Evolutionary conservation across 1,140 invertebrate genomes (phyloP).

Genomic region (Babylonia areolata): DNA sequence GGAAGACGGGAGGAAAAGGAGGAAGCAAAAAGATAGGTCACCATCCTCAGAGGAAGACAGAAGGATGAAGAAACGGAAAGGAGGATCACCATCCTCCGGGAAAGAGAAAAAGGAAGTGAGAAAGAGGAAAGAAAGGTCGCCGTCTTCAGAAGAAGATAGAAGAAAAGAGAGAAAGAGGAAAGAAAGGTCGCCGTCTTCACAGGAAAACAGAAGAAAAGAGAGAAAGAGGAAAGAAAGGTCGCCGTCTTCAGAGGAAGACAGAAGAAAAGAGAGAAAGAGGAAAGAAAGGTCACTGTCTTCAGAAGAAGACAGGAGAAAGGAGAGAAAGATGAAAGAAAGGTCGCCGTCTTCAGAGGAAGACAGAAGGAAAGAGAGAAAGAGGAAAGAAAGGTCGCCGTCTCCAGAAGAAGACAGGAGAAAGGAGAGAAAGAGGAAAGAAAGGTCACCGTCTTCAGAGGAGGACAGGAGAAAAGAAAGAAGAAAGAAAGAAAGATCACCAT

Average conservation of each 20-base stretch:
- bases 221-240: conserved; percentile 32
- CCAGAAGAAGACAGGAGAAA: neutral
- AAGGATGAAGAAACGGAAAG: too few relatives aligned
- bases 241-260: conserved; percentile 37
- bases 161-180: neutral
- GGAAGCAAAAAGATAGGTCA: neutral
- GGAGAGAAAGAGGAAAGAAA: neutral
- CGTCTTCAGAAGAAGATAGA: too few relatives aligned
- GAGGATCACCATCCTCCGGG: too few relatives aligned
- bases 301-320: conserved; percentile 35
- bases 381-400: conserved; percentile 16
- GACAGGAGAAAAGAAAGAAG: neutral
- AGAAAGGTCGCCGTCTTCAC: too few relatives aligned
- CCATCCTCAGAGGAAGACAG: conserved; percentile 5
- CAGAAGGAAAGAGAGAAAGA: conserved; percentile 25
- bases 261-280: too few relatives aligned
- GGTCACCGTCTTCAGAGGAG: neutral
- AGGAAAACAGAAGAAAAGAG: too few relatives aligned
- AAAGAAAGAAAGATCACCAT: conserved; percentile 39
- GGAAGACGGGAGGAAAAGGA: too few relatives aligned
- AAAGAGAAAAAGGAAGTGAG: too few relatives aligned
- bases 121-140: too few relatives aligned
- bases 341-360: conserved; percentile 28
- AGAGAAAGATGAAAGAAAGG: conserved; percentile 36
- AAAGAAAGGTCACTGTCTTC: neutral